Evolutionary conservation across 2,888 invertebrate genomes (phyloP).

Genomic region (Ornithoptera priamus): DNA sequence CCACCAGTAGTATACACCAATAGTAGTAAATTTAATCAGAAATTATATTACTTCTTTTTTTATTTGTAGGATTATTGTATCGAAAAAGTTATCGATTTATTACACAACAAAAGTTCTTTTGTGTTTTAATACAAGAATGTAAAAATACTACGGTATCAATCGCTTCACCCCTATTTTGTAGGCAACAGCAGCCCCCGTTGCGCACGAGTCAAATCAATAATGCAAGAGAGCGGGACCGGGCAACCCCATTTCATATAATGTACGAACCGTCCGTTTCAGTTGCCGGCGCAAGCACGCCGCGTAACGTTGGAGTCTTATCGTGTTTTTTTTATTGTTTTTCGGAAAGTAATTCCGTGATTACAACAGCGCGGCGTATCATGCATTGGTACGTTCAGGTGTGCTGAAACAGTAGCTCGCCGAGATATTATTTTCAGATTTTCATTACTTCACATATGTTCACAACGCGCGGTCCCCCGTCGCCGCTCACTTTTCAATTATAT

Average conservation of each 20-base stretch:
- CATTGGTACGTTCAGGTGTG: constrained; percentile 66
- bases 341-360: constrained; percentile 70
- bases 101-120: constrained; percentile 38
- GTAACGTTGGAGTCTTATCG: constrained; percentile 58
- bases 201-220: constrained; percentile 74
- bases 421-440: constrained; percentile 57
- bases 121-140: constrained; percentile 39
- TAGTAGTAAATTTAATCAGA: too few relatives aligned
- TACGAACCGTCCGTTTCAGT: constrained; percentile 41
- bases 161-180: constrained; percentile 36
- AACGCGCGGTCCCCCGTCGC: constrained; percentile 37
- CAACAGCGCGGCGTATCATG: constrained; percentile 63
- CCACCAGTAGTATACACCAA: too few relatives aligned
- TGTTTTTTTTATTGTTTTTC: constrained; percentile 72
- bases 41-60: too few relatives aligned
- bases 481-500: neutral
- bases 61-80: neutral
- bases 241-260: constrained; percentile 44
- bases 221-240: constrained; percentile 45
- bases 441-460: constrained; percentile 51
- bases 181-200: constrained; percentile 54
- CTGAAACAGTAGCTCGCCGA: constrained; percentile 37
- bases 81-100: neutral
- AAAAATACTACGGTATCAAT: constrained; percentile 42
- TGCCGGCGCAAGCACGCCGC: constrained; percentile 43